These are phyloP conservation scores for Oncorhynchus kisutch DNA, from an alignment of 2,113 vertebrate species.

Conservation along the genomic window DNA sequence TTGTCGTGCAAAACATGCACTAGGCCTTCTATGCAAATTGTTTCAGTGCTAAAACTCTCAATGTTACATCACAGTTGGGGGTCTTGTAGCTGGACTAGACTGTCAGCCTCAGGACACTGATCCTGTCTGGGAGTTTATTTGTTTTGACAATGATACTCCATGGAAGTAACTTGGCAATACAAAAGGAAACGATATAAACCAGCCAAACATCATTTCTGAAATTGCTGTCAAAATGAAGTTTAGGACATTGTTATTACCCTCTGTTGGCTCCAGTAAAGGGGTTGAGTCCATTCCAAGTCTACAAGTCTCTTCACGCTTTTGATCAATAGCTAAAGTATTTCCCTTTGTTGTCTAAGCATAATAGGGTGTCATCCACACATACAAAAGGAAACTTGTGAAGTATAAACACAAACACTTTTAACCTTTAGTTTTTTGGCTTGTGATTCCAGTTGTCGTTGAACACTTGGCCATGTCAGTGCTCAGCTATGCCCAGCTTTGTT, in stretches of 20 bases:
- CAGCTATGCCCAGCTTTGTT: conserved; percentile 29
- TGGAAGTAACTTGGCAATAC: background rate
- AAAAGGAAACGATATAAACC: conserved; percentile 19
- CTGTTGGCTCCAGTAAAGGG: no score
- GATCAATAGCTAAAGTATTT: background rate
- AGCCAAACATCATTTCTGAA: conserved; percentile 30
- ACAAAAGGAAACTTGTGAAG: background rate
- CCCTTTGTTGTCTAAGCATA: background rate
- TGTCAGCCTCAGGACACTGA: no score
- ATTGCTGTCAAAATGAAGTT: background rate
- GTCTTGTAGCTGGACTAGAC: no score
- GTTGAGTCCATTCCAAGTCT: no score
- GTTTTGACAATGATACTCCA: no score
- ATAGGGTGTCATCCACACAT: background rate
- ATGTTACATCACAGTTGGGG: no score
- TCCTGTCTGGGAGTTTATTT: no score
- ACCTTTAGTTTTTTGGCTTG: background rate
- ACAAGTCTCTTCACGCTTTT: background rate
- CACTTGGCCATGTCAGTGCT: conserved; percentile 51
- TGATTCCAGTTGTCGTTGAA: conserved; percentile 8
- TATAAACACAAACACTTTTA: background rate
- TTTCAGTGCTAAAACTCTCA: no score
- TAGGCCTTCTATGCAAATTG: no score
- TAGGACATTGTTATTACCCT: background rate
- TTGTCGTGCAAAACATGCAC: no score